Evolutionary conservation across 2,888 invertebrate species (phyloP), one percentile per base, ranked within the genome.

Genomic region (Pollenia griseotomentosa): DNA sequence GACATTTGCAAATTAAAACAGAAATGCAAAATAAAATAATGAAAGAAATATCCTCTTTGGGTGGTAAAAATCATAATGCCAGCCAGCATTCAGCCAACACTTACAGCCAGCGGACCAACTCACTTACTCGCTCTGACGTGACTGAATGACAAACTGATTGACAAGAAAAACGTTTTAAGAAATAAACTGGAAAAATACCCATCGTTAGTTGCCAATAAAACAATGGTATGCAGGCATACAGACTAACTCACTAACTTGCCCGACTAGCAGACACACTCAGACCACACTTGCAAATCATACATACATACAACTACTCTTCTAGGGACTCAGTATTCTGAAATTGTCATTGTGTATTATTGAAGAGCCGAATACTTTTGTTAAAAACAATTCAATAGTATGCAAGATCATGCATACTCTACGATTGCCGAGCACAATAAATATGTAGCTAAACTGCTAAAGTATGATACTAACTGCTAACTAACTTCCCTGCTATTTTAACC

Each of bases 151-250:
- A 19, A 16, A 65, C n/a, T 74, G 65, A 78, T 48, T 65, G 83
- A 77, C 55, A 83, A 68, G 59, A 5, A 59, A 68, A 61, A 12
- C 40, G 33, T 53, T 61, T 68, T 46, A 1, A 59, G 46, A 65
- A 23, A 53, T 40, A 16, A 33, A 40, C 68, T 8, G 44, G 8
- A 57, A 23, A 68, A 55, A 46, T 70, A 46, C 12, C 51, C 57
- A 80, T 86, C 83, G 83, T 83, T 86, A 86, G 75, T 73, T 71
- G 79, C 71, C 79, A 86, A 83, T 86, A 83, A 83, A 63, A 70
- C 78, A 74, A 46, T 61, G 73, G 71, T 48, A 84, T 77, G 81
- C 66, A 78, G 14, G 70, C 55, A 61, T 23, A 51, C 23, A 11
- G 0, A 57, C 23, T 11, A 12, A 55, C 46, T 66, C 46, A 66